Evolutionary conservation across 2,888 invertebrate genomes (phyloP).

Genomic region (Cremastinae sp.): DNA sequence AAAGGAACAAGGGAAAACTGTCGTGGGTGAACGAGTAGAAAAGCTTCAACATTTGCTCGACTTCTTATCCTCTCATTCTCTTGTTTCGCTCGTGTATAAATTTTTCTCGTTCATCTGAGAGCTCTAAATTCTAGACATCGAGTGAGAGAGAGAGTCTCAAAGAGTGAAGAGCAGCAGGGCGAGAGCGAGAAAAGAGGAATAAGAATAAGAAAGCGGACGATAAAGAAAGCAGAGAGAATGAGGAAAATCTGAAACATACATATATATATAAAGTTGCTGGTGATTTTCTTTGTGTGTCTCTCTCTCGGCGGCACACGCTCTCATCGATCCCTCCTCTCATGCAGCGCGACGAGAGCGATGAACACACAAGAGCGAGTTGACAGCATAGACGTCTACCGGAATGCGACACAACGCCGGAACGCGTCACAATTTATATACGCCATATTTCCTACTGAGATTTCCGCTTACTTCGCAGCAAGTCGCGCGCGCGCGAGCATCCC

Average conservation of each 20-base stretch:
- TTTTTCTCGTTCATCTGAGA: conserved; percentile 32
- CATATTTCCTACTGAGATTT: conserved; percentile 52
- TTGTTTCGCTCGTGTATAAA: conserved; percentile 33
- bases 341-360: too few relatives aligned
- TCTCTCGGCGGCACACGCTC: background rate
- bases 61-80: conserved; percentile 5
- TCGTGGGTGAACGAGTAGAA: conserved; percentile 32
- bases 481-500: conserved; percentile 55
- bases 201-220: background rate
- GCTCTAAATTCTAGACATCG: conserved; percentile 23
- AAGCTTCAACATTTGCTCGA: conserved; percentile 37
- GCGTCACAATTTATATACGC: conserved; percentile 59
- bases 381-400: background rate
- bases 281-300: conserved; percentile 43
- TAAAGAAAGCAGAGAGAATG: background rate
- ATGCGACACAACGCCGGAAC: conserved; percentile 32
- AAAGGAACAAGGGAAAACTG: conserved; percentile 31
- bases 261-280: conserved; percentile 17
- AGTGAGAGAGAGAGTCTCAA: background rate
- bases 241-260: background rate
- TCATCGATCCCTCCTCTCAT: conserved; percentile 16
- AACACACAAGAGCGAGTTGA: background rate
- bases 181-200: background rate
- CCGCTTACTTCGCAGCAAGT: conserved; percentile 58
- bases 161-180: too few relatives aligned